Evolutionary conservation across 1,140 invertebrate genomes (phyloP).

Genomic region (Drosophila orosa): DNA sequence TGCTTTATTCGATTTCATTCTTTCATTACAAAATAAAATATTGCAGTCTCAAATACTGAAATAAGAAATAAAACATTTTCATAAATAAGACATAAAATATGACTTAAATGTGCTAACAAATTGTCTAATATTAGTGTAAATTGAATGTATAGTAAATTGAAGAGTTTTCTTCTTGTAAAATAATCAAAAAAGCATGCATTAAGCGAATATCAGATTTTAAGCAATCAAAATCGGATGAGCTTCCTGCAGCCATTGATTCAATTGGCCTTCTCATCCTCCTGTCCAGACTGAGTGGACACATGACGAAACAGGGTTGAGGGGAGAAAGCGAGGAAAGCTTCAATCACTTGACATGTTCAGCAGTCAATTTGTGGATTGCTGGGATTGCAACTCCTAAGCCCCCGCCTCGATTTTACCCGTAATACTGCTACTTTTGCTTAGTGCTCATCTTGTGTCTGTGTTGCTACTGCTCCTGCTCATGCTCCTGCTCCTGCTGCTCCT

Average conservation of each 20-base stretch:
- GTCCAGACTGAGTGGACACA: constrained; percentile 1
- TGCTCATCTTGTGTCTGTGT: constrained; percentile 23
- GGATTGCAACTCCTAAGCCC: constrained; percentile 11
- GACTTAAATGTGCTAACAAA: not conserved
- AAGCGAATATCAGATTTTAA: constrained; percentile 4
- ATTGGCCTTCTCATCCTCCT: constrained; percentile 26
- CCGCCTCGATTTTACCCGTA: constrained; percentile 7
- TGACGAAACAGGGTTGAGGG: constrained; percentile 4
- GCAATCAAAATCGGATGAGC: constrained; percentile 8
- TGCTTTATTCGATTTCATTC: not conserved
- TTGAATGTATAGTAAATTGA: not conserved
- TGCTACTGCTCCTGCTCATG: constrained; percentile 1
- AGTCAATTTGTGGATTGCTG: constrained; percentile 49
- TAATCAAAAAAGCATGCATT: not conserved
- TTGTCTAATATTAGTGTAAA: not conserved
- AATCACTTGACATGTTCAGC: constrained; percentile 53
- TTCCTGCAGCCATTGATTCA: constrained; percentile 15
- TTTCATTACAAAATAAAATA: not conserved
- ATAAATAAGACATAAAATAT: not conserved
- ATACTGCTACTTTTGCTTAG: constrained; percentile 42
- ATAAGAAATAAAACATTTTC: not conserved
- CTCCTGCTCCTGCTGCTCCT: not conserved
- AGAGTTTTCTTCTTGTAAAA: not conserved
- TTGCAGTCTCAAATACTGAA: not conserved
- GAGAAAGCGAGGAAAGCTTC: constrained; percentile 16